Base-by-base conservation (phyloP, 2,113 vertebrate species). In the Eupsittula cactorum region DNA sequence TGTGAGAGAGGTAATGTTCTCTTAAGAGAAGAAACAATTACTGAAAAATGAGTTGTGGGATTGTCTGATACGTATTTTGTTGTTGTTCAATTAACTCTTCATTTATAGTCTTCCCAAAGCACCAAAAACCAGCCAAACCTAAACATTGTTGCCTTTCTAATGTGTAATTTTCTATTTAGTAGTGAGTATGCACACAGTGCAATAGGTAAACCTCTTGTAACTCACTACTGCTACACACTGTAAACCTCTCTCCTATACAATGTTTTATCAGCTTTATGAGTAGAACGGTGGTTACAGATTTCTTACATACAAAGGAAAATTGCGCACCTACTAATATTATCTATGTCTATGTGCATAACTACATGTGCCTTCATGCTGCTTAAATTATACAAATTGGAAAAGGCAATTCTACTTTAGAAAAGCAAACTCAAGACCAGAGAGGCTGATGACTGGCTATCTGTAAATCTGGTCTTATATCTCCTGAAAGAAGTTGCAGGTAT, bases 11-110 rank as follows among this genome's bases (percentile, higher is more conserved):
- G 97, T 96, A 98, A 97, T 95, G 68, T 92, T 97, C 96, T 98
- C 95, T 97, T 98, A 95, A 97, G 96, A 97, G 94, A 91, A 97
- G 88, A 97, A 97, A 98, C 94, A 97, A 97, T 97, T 96, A 94
- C 60, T 27, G 1, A 96, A 97, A 98, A 92, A 81, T 75, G 74
- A 82, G 67, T 85, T 92, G 53, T 59, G 89, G 83, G 92, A 96
- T 95, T 96, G 93, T 95, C 53, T 76, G 55, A 90, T 96, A 94
- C 2, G 37, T 88, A 94, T 94, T 97, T 97, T 94, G 79, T 95
- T 95, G 44, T 96, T 97, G 87, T 96, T 97, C 88, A 95, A 95
- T 97, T 97, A 97, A 92, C 77, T 97, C 86, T 96, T 96, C 97
- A 90, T 79, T 97, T 96, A 64, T 89, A 74, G 27, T n/a, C 83